Evolutionary conservation across 1,140 invertebrate genomes (phyloP).

Genomic region (Tyrophagus putrescentiae): DNA sequence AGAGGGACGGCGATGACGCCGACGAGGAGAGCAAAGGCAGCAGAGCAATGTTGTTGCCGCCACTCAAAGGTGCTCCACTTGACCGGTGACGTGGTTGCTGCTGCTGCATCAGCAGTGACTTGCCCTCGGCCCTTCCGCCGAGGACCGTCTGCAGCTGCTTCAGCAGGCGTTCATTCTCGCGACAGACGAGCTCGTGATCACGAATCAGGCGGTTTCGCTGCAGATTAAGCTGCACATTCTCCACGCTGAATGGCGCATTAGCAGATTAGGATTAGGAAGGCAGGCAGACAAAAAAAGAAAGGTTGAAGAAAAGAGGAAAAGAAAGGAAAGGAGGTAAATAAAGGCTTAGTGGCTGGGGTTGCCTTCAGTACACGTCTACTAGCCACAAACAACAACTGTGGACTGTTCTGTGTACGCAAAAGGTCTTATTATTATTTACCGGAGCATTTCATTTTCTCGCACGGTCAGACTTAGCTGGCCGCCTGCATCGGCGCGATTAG

Average conservation of each 20-base stretch:
- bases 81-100: background rate
- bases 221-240: constrained; percentile 69
- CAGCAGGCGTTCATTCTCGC: constrained; percentile 71
- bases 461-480: no score
- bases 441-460: constrained; percentile 67
- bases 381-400: no score
- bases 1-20: constrained; percentile 1
- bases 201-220: constrained; percentile 59
- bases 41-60: background rate
- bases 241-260: constrained; percentile 39
- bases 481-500: no score
- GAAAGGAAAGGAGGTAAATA: constrained; percentile 5
- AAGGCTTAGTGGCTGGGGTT: no score
- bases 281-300: background rate
- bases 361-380: no score
- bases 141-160: constrained; percentile 46
- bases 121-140: background rate
- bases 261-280: background rate
- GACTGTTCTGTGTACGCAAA: no score
- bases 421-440: constrained; percentile 37
- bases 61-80: background rate
- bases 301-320: background rate
- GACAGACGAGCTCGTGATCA: constrained; percentile 73
- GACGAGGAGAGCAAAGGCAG: background rate
- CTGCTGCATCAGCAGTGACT: background rate